Evolutionary conservation across 2,113 vertebrate genomes (phyloP).

Genomic region (Antechinus flavipes): DNA sequence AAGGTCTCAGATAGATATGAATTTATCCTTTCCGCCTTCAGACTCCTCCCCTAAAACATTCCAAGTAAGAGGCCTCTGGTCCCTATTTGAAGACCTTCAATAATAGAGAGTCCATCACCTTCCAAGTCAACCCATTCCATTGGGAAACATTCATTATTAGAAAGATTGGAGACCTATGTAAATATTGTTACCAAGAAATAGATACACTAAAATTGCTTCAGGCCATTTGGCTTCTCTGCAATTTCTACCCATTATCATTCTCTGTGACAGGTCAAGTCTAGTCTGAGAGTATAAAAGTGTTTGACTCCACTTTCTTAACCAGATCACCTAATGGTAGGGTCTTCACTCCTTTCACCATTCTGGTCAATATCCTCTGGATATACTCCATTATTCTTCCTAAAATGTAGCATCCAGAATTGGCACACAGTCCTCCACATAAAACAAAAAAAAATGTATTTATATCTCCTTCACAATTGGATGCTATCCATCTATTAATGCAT

Average conservation of each 20-base stretch:
- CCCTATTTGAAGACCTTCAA: neutral
- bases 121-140: neutral
- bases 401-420: neutral
- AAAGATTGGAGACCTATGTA: neutral
- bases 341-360: neutral
- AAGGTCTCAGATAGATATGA: neutral
- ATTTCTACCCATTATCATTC: neutral
- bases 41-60: neutral
- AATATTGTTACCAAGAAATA: neutral
- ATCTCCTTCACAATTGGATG: neutral
- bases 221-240: neutral
- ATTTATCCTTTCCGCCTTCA: neutral
- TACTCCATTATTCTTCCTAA: neutral
- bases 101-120: neutral
- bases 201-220: neutral
- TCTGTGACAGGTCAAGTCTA: neutral
- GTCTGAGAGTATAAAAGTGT: neutral
- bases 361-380: neutral
- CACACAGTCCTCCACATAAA: neutral
- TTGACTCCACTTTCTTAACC: neutral
- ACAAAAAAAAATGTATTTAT: neutral
- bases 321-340: neutral
- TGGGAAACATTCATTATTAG: neutral
- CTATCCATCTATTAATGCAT: neutral
- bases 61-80: neutral